These are phyloP conservation scores for Ashinkailepas kermadecensis DNA, from an alignment of 2,888 invertebrate genomes.

Conservation along the genomic window DNA sequence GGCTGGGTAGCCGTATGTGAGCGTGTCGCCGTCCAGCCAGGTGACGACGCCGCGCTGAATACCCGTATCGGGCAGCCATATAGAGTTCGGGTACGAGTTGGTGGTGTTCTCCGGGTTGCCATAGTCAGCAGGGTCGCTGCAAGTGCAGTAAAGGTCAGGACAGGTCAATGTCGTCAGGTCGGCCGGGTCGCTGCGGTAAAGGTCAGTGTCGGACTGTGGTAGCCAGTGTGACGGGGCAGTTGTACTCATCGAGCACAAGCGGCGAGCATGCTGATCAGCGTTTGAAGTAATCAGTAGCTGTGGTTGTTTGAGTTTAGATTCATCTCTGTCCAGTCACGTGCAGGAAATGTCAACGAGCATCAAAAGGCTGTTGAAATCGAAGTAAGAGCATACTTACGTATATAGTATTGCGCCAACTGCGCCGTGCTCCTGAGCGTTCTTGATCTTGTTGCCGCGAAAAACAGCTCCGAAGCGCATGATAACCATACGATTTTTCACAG, in stretches of 20 bases:
- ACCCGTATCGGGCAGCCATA: slow-evolving; percentile 33
- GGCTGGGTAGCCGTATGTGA: slow-evolving; percentile 34
- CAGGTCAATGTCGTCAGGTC: too few species aligned
- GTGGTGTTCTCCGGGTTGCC: slow-evolving; percentile 25
- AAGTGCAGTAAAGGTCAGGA: too few species aligned
- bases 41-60: slow-evolving; percentile 33
- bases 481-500: slow-evolving; percentile 43
- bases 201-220: too few species aligned
- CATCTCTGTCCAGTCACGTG: too few species aligned
- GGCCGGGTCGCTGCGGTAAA: too few species aligned
- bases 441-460: slow-evolving; percentile 32
- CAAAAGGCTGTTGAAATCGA: too few species aligned
- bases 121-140: slow-evolving; percentile 30
- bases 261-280: too few species aligned
- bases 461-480: slow-evolving; percentile 46
- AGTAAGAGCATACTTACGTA: slow-evolving; percentile 24
- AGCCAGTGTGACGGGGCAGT: too few species aligned
- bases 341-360: too few species aligned
- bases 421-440: slow-evolving; percentile 39
- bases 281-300: too few species aligned
- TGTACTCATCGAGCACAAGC: too few species aligned
- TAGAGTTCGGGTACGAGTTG: slow-evolving; percentile 28
- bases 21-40: slow-evolving; percentile 32
- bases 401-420: slow-evolving; percentile 43
- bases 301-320: too few species aligned